These are phyloP conservation scores for Aphidoletes aphidimyza DNA, from an alignment of 2,888 invertebrate species.

Conservation along the genomic window DNA sequence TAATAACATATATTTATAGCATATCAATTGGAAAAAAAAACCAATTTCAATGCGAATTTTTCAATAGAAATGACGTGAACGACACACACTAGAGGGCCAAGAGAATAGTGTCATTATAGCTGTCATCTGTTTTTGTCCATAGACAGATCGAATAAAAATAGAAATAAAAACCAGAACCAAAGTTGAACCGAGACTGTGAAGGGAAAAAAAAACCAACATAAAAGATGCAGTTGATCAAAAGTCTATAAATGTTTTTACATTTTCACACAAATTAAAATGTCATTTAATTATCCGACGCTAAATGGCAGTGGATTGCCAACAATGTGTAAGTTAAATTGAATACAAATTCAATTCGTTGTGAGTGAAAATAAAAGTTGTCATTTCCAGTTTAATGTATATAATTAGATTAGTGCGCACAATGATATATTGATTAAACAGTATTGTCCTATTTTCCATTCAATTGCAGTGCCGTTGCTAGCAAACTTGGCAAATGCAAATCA, in stretches of 20 bases:
- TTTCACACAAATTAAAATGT: not conserved
- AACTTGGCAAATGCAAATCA: conserved; percentile 60
- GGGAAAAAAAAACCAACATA: not conserved
- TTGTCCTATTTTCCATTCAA: not conserved
- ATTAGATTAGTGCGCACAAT: not conserved
- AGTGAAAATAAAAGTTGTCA: not conserved
- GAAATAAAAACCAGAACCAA: conserved; percentile 11
- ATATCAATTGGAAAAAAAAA: no score
- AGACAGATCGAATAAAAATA: conserved; percentile 1
- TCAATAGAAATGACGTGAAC: not conserved
- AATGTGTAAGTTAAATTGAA: conserved; percentile 28
- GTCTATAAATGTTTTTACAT: not conserved
- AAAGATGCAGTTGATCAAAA: not conserved
- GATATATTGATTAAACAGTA: conserved; percentile 18
- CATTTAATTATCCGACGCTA: conserved; percentile 34
- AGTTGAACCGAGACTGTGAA: not conserved
- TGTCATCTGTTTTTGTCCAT: conserved; percentile 30
- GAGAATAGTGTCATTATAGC: not conserved
- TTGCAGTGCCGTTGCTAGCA: conserved; percentile 54
- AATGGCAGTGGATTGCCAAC: conserved; percentile 11
- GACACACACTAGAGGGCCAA: not conserved
- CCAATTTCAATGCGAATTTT: no score
- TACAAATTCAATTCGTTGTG: not conserved
- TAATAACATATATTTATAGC: no score
- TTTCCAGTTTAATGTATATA: not conserved